These are phyloP conservation scores for Zaprionus gabonicus DNA, from an alignment of 1,140 invertebrate genomes.

Conservation along the genomic window DNA sequence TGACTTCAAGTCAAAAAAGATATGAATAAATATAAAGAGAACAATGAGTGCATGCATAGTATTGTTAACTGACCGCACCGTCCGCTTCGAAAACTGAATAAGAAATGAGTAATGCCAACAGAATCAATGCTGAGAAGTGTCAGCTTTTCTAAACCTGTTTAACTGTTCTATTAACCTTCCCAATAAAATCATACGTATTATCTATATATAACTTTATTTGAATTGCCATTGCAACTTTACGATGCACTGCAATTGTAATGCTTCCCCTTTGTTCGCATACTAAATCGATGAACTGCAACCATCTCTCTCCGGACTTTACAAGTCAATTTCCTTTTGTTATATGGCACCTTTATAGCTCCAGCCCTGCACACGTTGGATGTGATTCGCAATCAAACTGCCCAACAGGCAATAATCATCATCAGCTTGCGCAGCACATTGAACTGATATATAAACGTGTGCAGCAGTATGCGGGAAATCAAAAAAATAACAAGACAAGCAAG, in stretches of 20 bases:
- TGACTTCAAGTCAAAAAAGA: neutral
- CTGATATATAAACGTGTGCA: slow-evolving; percentile 12
- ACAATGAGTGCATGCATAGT: neutral
- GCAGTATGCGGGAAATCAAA: slow-evolving; percentile 32
- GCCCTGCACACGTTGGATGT: slow-evolving; percentile 8
- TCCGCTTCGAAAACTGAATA: neutral
- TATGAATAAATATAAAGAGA: neutral
- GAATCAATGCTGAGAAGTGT: neutral
- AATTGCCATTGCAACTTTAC: neutral
- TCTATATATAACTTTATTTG: slow-evolving; percentile 1
- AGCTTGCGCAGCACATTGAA: slow-evolving; percentile 42
- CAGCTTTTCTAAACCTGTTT: neutral
- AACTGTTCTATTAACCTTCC: neutral
- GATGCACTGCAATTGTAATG: neutral
- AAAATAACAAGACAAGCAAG: slow-evolving; percentile 46
- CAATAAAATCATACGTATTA: neutral
- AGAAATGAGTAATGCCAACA: neutral
- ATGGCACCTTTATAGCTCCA: slow-evolving; percentile 15
- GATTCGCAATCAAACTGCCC: slow-evolving; percentile 51
- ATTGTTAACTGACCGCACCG: neutral
- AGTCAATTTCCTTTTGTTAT: slow-evolving; percentile 37
- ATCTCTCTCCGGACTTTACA: slow-evolving; percentile 11
- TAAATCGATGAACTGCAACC: slow-evolving; percentile 22
- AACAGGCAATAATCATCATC: slow-evolving; percentile 75
- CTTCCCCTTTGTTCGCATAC: neutral